Evolutionary conservation across 2,113 vertebrate species (phyloP).

Genomic region (Calidris pugnax): DNA sequence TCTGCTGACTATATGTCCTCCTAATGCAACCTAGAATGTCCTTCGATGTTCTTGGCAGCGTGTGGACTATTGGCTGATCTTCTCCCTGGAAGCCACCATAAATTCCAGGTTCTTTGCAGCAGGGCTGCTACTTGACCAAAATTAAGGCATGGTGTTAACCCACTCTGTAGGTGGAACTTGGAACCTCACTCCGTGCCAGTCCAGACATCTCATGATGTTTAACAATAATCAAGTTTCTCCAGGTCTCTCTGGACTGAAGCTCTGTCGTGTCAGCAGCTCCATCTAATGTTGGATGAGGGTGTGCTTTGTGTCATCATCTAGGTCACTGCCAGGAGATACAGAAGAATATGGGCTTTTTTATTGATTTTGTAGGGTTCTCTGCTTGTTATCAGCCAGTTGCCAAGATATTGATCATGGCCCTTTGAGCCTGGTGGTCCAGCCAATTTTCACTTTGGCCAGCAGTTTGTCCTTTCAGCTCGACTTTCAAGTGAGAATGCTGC

Average conservation of each 20-base stretch:
- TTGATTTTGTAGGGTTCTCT: not conserved
- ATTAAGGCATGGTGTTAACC: not conserved
- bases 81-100: not conserved
- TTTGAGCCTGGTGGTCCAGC: not conserved
- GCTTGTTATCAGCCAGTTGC: not conserved
- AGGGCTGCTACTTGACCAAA: not conserved
- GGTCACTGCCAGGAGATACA: not conserved
- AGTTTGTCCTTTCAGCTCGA: not conserved
- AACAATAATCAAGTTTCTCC: not conserved
- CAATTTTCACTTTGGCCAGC: not conserved
- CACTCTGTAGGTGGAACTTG: not conserved
- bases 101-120: not conserved
- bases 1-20: not conserved
- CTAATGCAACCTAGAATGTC: not conserved
- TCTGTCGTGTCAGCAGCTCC: not conserved
- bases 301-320: not conserved
- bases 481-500: not conserved
- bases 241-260: not conserved
- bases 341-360: not conserved
- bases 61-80: not conserved
- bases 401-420: not conserved
- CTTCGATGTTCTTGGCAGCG: not conserved
- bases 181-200: not conserved
- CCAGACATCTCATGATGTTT: not conserved
- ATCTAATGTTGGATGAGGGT: not conserved